Evolutionary conservation across 2,888 invertebrate genomes (phyloP), one percentile per base, ranked within the genome.

Genomic region (Argyresthia albistria): DNA sequence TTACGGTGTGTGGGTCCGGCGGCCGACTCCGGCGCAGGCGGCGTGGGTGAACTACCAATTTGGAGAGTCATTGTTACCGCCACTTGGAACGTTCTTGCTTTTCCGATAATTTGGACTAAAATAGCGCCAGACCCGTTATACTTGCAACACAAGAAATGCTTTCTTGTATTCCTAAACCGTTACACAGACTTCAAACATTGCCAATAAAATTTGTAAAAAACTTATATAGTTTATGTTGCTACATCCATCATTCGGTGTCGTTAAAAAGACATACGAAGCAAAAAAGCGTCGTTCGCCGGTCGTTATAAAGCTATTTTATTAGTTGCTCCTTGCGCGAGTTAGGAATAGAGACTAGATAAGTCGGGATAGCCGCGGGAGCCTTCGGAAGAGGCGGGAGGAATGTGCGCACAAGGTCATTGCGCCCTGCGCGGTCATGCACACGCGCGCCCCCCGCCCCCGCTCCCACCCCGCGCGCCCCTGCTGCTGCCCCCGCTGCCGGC

Each of bases 331-430:
- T 9, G 42, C 45, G 43, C 48, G 47, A 51, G 16, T 69, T 69
- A 59, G 60, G 60, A 73, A 73, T 74, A 67, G 71, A 69, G 57
- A 56, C 73, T 72, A 71, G 71, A 70, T 70, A 70, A 65, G 70
- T 64, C 67, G 67, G 73, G 73, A 75, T 73, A 70, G 67, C 70
- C 72, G 72, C 73, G 69, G 73, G 79, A 78, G 76, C 72, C 72
- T 70, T 71, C 72, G 72, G 75, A 76, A 75, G 80, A 65, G 46
- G 64, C 58, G 74, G 72, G 69, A 67, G 84, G 83, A 79, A 82
- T 84, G 82, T 74, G 79, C 80, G 75, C 73, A 77, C 87, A 87
- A 87, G 87, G 87, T 86, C 87, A 86, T 86, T 87, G 86, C 82
- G 84, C 86, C 80, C 83, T 76, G 81, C 82, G 81, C 87, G 87